A percentile compares a stretch with the other conserved stretches of the same genome.
phyloP scores from a whole-genome alignment of 2,113 vertebrate genomes.

The Pelvicachromis taeniatus region DNA sequence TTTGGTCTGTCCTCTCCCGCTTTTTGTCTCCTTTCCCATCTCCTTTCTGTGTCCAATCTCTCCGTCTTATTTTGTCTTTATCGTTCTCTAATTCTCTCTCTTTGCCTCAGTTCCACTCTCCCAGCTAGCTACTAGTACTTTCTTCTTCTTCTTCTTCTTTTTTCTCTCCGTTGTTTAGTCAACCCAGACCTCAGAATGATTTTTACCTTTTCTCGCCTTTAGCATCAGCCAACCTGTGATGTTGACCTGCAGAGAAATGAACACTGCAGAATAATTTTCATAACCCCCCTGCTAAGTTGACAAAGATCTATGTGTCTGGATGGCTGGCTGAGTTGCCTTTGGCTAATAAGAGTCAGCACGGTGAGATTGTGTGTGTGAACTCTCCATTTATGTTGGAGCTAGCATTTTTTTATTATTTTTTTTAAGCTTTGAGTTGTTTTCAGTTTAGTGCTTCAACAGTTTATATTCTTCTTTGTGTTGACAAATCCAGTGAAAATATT shows the following conservation, averaged over 20 bases:
- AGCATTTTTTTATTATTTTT: not conserved
- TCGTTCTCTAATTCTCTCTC: not conserved
- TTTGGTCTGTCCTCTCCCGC: not conserved
- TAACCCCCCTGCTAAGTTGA: constrained; percentile 15
- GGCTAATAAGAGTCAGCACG: constrained; percentile 7
- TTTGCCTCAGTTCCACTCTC: not conserved
- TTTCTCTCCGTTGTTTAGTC: not conserved
- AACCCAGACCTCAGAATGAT: not conserved
- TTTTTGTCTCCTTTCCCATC: not conserved
- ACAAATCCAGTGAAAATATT: not conserved
- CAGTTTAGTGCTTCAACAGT: not conserved
- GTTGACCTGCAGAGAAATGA: constrained; percentile 20
- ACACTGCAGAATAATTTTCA: constrained; percentile 21
- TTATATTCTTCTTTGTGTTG: not conserved
- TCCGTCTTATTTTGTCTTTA: not conserved
- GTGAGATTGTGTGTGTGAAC: not conserved
- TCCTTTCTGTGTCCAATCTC: constrained; percentile 2
- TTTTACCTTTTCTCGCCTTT: not conserved
- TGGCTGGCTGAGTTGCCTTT: constrained; percentile 9
- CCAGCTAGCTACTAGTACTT: not conserved
- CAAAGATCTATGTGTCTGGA: constrained; percentile 36
- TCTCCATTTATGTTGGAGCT: not conserved
- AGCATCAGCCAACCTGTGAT: constrained; percentile 1
- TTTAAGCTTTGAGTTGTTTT: not conserved
- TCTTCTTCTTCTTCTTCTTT: not conserved